phyloP scores from a whole-genome alignment of 1,140 invertebrate species.

The Fopius arisanus region DNA sequence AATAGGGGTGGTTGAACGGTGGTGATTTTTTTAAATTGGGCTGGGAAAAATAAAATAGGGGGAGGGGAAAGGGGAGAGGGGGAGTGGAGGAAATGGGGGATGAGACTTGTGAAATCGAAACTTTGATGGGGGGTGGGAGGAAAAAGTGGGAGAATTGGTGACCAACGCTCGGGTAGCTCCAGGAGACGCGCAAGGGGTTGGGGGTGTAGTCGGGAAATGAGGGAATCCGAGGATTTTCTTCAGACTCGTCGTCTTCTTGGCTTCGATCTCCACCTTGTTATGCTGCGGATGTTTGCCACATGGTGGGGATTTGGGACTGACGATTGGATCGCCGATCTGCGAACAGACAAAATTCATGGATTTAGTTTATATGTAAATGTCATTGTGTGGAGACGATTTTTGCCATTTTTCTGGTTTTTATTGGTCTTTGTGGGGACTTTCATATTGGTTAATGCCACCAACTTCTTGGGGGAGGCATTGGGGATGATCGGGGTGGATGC shows the following conservation, averaged over 20 bases:
- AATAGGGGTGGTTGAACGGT: not conserved
- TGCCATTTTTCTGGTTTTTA: too few relatives aligned
- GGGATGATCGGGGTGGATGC: too few relatives aligned
- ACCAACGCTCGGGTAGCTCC: not conserved
- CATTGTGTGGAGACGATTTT: not conserved
- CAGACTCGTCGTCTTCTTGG: not conserved
- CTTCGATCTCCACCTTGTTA: not conserved
- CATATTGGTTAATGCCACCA: too few relatives aligned
- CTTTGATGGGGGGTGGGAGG: not conserved
- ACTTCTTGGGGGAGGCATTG: too few relatives aligned
- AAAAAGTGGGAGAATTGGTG: not conserved
- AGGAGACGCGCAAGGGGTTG: not conserved
- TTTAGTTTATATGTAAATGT: not conserved
- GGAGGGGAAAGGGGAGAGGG: not conserved
- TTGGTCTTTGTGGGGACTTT: too few relatives aligned
- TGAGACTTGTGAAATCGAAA: conserved; percentile 39
- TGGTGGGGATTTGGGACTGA: not conserved
- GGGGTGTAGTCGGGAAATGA: not conserved
- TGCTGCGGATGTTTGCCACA: not conserved
- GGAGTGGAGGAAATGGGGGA: conserved; percentile 8
- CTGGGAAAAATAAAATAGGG: conserved; percentile 25
- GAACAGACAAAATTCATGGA: not conserved
- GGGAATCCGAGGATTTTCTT: not conserved
- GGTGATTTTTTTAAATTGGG: conserved; percentile 22
- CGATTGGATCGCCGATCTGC: not conserved